These are phyloP conservation scores for Conistra vaccinii DNA, from an alignment of 2,888 invertebrate species.

Conservation along the genomic window DNA sequence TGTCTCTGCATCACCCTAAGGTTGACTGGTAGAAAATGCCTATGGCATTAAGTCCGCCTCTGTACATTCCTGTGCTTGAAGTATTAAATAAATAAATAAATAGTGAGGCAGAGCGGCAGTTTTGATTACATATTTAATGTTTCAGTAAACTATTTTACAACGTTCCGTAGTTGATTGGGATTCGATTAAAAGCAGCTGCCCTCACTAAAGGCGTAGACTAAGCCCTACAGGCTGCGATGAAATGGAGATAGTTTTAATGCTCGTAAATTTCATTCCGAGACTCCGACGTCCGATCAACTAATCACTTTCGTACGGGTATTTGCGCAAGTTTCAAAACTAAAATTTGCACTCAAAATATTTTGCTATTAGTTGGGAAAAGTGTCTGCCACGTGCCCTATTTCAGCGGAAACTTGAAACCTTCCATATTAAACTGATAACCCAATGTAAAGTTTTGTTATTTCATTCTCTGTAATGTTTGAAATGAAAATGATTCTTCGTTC, in stretches of 20 bases:
- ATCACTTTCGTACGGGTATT: constrained; percentile 83
- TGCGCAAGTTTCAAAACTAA: constrained; percentile 81
- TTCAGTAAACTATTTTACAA: constrained; percentile 85
- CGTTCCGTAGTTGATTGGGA: constrained; percentile 86
- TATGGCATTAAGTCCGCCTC: too few relatives aligned
- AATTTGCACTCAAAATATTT: constrained; percentile 65
- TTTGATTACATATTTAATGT: constrained; percentile 86
- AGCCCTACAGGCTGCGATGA: constrained; percentile 83
- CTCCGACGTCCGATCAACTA: constrained; percentile 83
- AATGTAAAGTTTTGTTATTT: not conserved
- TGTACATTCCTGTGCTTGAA: too few relatives aligned
- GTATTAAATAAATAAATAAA: too few relatives aligned
- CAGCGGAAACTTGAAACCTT: not conserved
- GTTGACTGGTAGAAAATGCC: too few relatives aligned
- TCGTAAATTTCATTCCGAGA: constrained; percentile 87
- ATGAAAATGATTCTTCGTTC: not conserved
- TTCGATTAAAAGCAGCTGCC: constrained; percentile 88
- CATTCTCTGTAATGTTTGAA: not conserved
- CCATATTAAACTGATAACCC: not conserved
- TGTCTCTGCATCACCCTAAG: too few relatives aligned
- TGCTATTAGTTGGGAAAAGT: constrained; percentile 29
- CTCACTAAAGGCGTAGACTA: constrained; percentile 76
- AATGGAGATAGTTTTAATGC: constrained; percentile 89
- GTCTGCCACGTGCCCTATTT: constrained; percentile 13
- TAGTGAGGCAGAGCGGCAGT: constrained; percentile 76